phyloP scores from a whole-genome alignment of 2,113 vertebrate species.

The Syngnathus typhle region DNA sequence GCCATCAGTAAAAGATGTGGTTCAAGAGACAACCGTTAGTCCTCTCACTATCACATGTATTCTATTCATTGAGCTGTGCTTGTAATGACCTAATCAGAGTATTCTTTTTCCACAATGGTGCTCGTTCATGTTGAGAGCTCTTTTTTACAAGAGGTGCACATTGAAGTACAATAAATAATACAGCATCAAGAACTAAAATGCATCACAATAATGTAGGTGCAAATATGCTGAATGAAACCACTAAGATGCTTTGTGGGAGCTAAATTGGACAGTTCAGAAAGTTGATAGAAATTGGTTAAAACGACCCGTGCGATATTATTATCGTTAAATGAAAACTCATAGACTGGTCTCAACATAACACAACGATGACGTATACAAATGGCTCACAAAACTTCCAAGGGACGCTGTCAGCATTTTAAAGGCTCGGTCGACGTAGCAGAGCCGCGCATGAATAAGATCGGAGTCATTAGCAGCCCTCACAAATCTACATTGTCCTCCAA shows the following conservation, averaged over 20 bases:
- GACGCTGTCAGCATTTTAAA: background rate
- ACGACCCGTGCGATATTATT: no score
- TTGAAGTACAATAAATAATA: background rate
- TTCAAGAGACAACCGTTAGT: slow-evolving; percentile 31
- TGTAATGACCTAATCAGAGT: slow-evolving; percentile 29
- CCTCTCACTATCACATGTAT: slow-evolving; percentile 29
- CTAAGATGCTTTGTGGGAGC: background rate
- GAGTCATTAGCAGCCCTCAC: slow-evolving; percentile 31
- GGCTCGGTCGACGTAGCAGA: background rate
- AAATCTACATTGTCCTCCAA: slow-evolving; percentile 8
- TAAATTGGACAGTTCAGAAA: background rate
- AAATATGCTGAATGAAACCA: background rate
- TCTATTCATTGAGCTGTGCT: slow-evolving; percentile 38
- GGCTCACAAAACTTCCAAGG: background rate
- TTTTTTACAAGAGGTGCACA: background rate
- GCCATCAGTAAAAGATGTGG: slow-evolving; percentile 11
- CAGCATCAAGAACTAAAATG: background rate
- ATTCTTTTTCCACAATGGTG: slow-evolving; percentile 27
- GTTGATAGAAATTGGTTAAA: no score
- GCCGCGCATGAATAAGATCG: slow-evolving; percentile 23
- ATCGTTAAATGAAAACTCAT: background rate
- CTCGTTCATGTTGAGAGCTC: slow-evolving; percentile 21
- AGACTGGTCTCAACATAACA: background rate
- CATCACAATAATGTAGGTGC: background rate
- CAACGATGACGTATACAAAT: background rate